Evolutionary conservation across 1,140 invertebrate species (phyloP), one percentile per base, ranked within the genome.

Genomic region (Drosophila persimilis): DNA sequence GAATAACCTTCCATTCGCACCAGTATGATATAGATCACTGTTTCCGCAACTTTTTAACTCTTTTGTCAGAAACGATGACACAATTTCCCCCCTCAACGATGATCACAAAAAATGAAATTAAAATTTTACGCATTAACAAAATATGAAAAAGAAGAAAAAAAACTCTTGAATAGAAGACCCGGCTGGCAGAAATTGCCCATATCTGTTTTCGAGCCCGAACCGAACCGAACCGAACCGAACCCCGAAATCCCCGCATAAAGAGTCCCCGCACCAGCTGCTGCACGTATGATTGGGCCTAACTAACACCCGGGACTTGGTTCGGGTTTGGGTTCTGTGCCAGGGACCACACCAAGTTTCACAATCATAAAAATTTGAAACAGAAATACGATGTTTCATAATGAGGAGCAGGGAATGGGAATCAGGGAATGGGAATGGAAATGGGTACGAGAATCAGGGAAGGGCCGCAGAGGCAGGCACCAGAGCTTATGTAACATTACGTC

Each of bases 401-500:
- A 86, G 73, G 64, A 51, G 17, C 46, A 26, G 29, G 31, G 9
- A 52, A 8, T 31, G 29, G 20, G 20, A 20, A 39, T 13, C 35
- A 39, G 35, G 11, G 20, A 20, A 20, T 20, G 20, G 20, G 20
- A 20, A 17, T 17, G 17, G 17, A 17, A 17, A 17, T 17, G 17
- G 17, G 17, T 17, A 17, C 17, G 17, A 17, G 17, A 17, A 39
- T 13, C 35, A 39, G 35, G 35, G 9, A 15, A 43, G 20, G 17
- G 13, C 15, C 48, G n/a, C 24, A 45, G 17, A 20, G 31, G 41
- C 52, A 45, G 39, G 35, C 35, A 13, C 3, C 45, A 80, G 84
- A 86, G 83, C 83, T 86, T 86, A 83, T 86, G 83, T 88, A 88
- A 88, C 83, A 88, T 88, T 88, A 88, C 84, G 83, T 88, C 83